Percentiles rank a stretch among this genome's conserved stretches.
These are phyloP conservation scores for Hemibagrus wyckioides DNA, from an alignment of 2,113 vertebrate species.

Conservation along the genomic window DNA sequence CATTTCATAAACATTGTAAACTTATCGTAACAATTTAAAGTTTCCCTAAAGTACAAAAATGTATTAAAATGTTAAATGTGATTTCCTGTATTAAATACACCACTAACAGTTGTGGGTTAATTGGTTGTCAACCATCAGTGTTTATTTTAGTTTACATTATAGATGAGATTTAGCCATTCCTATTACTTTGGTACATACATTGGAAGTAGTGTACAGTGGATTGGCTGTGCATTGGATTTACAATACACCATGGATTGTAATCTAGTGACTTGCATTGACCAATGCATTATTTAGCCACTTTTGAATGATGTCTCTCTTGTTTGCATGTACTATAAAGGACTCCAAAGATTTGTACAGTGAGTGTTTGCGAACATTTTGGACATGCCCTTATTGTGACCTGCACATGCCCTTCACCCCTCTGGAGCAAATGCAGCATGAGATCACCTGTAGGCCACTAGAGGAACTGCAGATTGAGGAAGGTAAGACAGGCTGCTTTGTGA, in stretches of 20 bases:
- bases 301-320: background rate
- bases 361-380: slow-evolving; percentile 90
- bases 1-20: background rate
- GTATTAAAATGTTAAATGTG: background rate
- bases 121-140: background rate
- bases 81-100: slow-evolving; percentile 1
- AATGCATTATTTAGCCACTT: background rate
- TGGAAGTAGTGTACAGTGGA: background rate
- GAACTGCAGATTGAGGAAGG: slow-evolving; percentile 63
- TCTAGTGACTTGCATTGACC: background rate
- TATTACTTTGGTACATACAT: background rate
- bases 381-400: slow-evolving; percentile 83
- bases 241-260: background rate
- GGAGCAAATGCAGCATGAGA: slow-evolving; percentile 85
- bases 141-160: background rate
- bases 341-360: slow-evolving; percentile 85
- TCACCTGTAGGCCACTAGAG: slow-evolving; percentile 69
- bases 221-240: background rate
- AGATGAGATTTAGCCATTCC: background rate
- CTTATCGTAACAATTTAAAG: background rate
- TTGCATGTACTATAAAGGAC: slow-evolving; percentile 63
- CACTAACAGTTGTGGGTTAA: background rate
- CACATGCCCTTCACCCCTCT: slow-evolving; percentile 87
- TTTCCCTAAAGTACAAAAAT: background rate
- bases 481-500: slow-evolving; percentile 24